Conservation (phyloP, 2,888 invertebrate genomes). For the Agrochola circellaris region DNA sequence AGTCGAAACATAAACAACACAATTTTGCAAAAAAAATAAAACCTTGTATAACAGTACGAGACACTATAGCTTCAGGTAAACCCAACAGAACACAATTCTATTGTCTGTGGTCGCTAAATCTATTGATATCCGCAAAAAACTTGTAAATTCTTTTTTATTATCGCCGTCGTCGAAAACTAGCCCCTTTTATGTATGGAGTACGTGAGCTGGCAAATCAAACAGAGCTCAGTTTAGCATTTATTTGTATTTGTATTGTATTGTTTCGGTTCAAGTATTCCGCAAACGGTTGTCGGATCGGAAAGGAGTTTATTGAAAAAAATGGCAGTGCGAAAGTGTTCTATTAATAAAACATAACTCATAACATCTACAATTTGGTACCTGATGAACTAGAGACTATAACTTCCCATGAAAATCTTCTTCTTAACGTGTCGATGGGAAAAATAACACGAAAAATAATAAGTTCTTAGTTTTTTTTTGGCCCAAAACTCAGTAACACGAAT, state of each 20-base stretch:
- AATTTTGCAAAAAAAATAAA: background rate
- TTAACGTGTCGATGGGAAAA: no score
- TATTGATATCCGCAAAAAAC: slow-evolving; percentile 70
- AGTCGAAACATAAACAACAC: background rate
- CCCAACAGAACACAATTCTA: slow-evolving; percentile 54
- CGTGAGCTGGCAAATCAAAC: slow-evolving; percentile 74
- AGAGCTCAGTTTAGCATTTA: slow-evolving; percentile 68
- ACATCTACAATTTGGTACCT: background rate
- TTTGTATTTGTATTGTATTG: slow-evolving; percentile 64
- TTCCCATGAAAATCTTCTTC: background rate
- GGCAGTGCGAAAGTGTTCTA: background rate
- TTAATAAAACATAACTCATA: background rate
- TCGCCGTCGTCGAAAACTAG: slow-evolving; percentile 48
- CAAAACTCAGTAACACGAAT: no score
- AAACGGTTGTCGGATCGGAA: slow-evolving; percentile 18
- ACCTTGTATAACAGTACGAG: background rate
- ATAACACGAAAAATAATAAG: no score
- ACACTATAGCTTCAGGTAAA: slow-evolving; percentile 41
- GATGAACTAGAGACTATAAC: background rate
- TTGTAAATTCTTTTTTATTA: slow-evolving; percentile 70
- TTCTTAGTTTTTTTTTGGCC: no score
- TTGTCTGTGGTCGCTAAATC: slow-evolving; percentile 68
- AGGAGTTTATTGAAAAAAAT: slow-evolving; percentile 14
- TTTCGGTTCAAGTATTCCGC: slow-evolving; percentile 54
- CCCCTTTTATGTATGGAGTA: slow-evolving; percentile 64